Evolutionary conservation across 2,888 invertebrate genomes (phyloP), one percentile per base, ranked within the genome.

Genomic region (Carcina quercana): DNA sequence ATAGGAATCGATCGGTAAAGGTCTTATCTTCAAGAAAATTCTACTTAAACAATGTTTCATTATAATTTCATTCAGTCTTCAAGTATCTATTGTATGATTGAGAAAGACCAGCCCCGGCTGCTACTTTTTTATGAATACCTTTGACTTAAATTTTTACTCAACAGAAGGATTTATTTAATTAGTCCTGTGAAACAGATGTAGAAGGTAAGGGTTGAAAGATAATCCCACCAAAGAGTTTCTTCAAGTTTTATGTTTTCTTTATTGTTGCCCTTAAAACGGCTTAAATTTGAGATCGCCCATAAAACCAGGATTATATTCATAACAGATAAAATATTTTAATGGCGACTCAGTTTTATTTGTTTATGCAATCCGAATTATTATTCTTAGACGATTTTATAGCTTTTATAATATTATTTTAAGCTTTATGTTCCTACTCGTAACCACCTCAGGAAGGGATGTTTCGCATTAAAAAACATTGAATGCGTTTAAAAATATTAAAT

Each of bases 241-340:
- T 60, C 55, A 60, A 53, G 50, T 64, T 75, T 73, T 67, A 73
- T 64, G 56, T 59, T 59, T 54, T 56, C 61, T 67, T 67, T 61
- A 67, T 62, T 46, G 57, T 53, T 59, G 47, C 63, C 61, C 64
- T 61, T 58, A 57, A 62, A 61, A 56, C 49, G 62, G 65, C 64
- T 64, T 60, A 67, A 74, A 63, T 68, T 72, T 72, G 70, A 70
- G 60, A 65, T 52, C 57, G 44, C 53, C 51, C 54, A 63, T 75
- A 76, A 78, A 75, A 70, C 59, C 53, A 33, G 69, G 75, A 74
- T 78, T 76, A 76, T 78, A 75, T 79, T 78, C 76, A 78, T 79
- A 79, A 78, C 67, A 73, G 70, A 78, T 79, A 78, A 74, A 76
- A 76, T 78, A 78, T 72, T 78, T 78, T 78, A 75, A 78, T 60